phyloP scores from a whole-genome alignment of 2,113 vertebrate genomes.

The Ranitomeya imitator region DNA sequence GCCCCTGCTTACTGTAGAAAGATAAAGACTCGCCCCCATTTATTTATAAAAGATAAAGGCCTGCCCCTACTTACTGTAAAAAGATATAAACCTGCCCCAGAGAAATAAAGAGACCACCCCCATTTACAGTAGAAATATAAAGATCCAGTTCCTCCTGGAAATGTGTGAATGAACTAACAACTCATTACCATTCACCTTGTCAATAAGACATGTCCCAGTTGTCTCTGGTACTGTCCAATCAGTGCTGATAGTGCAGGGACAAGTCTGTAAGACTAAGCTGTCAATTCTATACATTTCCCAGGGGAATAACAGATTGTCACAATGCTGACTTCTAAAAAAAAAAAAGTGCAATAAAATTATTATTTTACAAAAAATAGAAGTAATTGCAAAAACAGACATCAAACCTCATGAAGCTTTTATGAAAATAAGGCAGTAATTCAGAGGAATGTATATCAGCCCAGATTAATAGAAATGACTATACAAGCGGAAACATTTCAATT shows the following conservation, averaged over 20 bases:
- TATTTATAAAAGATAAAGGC: too few relatives aligned
- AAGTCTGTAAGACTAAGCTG: not conserved
- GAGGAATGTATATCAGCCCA: not conserved
- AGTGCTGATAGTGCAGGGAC: not conserved
- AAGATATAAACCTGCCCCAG: too few relatives aligned
- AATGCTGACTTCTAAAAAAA: not conserved
- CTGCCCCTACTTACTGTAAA: too few relatives aligned
- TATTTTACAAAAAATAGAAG: not conserved
- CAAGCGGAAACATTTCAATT: constrained; percentile 8
- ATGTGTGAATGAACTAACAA: too few relatives aligned
- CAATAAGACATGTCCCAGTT: too few relatives aligned
- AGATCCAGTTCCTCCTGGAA: too few relatives aligned
- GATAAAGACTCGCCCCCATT: too few relatives aligned
- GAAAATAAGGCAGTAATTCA: not conserved
- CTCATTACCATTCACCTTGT: too few relatives aligned
- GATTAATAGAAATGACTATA: constrained; percentile 10
- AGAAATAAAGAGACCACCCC: too few relatives aligned
- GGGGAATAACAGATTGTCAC: not conserved
- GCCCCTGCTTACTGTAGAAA: too few relatives aligned
- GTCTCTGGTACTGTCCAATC: not conserved
- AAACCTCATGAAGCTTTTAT: not conserved
- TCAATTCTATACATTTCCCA: not conserved
- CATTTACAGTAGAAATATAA: too few relatives aligned
- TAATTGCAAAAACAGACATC: not conserved
- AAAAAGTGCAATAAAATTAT: not conserved